Evolutionary conservation across 2,797 vertebrate species (phyloP).

Genomic region (Melanotaenia nigrans): DNA sequence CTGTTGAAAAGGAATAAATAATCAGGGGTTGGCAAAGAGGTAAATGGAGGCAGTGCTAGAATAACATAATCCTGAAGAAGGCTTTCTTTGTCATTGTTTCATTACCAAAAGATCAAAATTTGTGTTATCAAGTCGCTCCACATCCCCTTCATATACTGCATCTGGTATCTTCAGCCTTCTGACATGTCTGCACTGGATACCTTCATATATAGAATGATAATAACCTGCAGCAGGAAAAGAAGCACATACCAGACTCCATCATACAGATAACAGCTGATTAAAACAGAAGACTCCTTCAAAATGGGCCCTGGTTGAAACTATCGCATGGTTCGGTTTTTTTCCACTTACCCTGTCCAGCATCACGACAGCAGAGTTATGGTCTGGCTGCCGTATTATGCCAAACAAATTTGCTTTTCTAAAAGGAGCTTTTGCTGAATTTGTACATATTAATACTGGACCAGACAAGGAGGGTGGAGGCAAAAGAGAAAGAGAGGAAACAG

Average conservation of each 20-base stretch:
- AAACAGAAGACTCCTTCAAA: background rate
- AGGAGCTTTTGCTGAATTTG: no score
- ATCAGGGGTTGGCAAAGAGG: slow-evolving; percentile 42
- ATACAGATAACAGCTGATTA: no score
- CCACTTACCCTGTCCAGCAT: no score
- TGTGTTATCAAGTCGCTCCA: background rate
- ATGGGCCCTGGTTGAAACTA: background rate
- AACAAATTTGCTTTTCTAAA: no score
- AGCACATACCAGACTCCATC: no score
- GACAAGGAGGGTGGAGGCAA: no score
- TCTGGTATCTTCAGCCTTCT: background rate
- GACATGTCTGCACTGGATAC: background rate
- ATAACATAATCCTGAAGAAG: slow-evolving; percentile 10
- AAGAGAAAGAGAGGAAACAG: no score
- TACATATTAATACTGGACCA: no score
- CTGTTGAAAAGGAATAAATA: slow-evolving; percentile 63
- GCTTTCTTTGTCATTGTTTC: slow-evolving; percentile 10
- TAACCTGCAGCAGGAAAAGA: background rate
- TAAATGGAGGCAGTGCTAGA: slow-evolving; percentile 15
- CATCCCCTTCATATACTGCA: background rate
- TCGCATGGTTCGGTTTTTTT: background rate
- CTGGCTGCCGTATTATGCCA: no score
- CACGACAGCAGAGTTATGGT: no score
- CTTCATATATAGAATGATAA: background rate
- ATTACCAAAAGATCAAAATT: background rate